Evolutionary conservation across 2,797 vertebrate genomes (phyloP).

Genomic region (Neomorphus geoffroyi): DNA sequence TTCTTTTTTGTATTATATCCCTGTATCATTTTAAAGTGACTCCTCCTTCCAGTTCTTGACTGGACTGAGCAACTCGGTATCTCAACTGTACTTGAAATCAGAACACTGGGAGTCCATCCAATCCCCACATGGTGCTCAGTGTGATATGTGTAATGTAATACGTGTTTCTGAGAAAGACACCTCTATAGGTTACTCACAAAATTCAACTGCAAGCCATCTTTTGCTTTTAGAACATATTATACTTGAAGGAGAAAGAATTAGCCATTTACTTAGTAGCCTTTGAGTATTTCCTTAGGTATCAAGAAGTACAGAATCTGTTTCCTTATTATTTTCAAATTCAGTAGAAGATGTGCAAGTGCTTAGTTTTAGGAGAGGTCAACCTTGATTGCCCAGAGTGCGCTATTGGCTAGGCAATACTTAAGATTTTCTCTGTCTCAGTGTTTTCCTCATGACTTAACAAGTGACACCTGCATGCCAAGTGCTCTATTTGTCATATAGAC

Average conservation of each 20-base stretch:
- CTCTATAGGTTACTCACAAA: neutral
- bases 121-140: neutral
- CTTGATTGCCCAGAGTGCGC: neutral
- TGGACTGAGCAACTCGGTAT: neutral
- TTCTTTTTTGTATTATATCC: neutral
- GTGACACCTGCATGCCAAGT: neutral
- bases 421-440: neutral
- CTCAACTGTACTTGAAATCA: neutral
- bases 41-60: neutral
- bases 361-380: neutral
- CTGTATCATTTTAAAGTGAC: neutral
- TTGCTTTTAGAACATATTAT: neutral
- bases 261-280: neutral
- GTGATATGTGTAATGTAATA: neutral
- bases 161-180: neutral
- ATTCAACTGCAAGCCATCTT: neutral
- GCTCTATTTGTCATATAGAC: neutral
- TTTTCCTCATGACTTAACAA: neutral
- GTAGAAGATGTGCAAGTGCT: neutral
- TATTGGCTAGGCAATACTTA: neutral
- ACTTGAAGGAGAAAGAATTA: neutral
- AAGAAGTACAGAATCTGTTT: neutral
- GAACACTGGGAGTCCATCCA: neutral
- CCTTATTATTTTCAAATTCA: neutral
- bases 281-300: neutral